Evolutionary conservation across 2,797 vertebrate species (phyloP), one percentile per base, ranked within the genome.

Genomic region (Graptemys geographica): DNA sequence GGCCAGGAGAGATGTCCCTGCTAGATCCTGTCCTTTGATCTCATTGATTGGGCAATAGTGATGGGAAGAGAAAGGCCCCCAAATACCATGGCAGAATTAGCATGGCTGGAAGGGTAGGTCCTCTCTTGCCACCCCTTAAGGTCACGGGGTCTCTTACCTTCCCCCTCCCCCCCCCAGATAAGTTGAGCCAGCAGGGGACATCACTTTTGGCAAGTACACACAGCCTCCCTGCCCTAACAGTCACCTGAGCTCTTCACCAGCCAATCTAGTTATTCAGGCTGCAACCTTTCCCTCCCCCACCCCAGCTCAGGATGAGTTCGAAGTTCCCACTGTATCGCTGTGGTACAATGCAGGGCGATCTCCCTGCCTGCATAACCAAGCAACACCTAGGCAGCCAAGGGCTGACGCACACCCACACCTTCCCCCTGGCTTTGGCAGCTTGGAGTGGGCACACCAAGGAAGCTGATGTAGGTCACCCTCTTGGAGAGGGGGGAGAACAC

Each of bases 321-420:
- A 97, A 97, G 96, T 97, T 95, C 94, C 83, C 82, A 92, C 86
- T 94, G 92, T 95, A 83, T 37, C 74, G 78, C 91, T 88, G 92
- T 78, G 52, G 86, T 74, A 89, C 92, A 93, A 91, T 93, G 84
- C 89, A 37, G 87, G 84, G 89, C 81, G 31, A 37, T 69, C 90
- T 96, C 96, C 90, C 56, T 91, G 87, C 33, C 80, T 28, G 53
- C 76, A 89, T 5, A 16, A 52, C 87, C 85, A 76, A 94, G 84
- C 27, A 95, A 69, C 83, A 95, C 90, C 90, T 86, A 90, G 91
- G 18, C 55, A 65, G 23, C 41, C 62, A 84, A n/a, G 51, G 12
- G 53, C 72, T 76, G 11, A 13, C 6, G 31, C 65, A 41, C 52
- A 25, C 44, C 47, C 76, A 28, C 27, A 47, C 44, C 47, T 31